Evolutionary conservation across 2,797 vertebrate species (phyloP).

Genomic region (Vultur gryphus): DNA sequence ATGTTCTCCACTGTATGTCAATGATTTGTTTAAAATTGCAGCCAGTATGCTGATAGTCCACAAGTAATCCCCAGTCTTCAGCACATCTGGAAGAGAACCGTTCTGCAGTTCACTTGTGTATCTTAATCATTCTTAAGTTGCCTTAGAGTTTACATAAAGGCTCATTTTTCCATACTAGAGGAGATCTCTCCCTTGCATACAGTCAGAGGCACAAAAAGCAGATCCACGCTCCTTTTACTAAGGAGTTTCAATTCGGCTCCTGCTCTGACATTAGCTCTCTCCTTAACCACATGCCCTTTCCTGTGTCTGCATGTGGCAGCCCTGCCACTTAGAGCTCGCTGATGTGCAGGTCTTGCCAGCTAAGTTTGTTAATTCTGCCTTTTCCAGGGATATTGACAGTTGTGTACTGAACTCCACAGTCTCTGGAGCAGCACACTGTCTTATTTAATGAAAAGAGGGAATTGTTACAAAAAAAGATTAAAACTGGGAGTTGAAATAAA

Average conservation of each 20-base stretch:
- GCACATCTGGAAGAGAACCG: background rate
- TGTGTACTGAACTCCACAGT: background rate
- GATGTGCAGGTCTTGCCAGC: background rate
- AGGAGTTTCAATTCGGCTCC: background rate
- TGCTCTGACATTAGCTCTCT: background rate
- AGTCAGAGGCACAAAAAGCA: background rate
- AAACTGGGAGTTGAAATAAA: background rate
- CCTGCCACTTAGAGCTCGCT: background rate
- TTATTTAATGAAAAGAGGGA: background rate
- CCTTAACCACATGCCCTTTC: background rate
- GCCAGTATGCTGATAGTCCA: background rate
- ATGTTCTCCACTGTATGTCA: background rate
- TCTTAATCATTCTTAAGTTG: background rate
- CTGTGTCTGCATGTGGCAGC: background rate
- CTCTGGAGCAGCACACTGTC: background rate
- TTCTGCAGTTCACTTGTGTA: background rate
- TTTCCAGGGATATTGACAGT: background rate
- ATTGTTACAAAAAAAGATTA: background rate
- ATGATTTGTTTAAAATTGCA: background rate
- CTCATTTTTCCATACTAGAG: background rate
- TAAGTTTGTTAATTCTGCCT: background rate
- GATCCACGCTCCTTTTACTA: background rate
- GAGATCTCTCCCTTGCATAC: background rate
- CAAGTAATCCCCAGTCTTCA: background rate
- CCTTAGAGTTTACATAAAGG: background rate